Evolutionary conservation across 1,140 invertebrate genomes (phyloP).

Genomic region (Glossosoma conforme): DNA sequence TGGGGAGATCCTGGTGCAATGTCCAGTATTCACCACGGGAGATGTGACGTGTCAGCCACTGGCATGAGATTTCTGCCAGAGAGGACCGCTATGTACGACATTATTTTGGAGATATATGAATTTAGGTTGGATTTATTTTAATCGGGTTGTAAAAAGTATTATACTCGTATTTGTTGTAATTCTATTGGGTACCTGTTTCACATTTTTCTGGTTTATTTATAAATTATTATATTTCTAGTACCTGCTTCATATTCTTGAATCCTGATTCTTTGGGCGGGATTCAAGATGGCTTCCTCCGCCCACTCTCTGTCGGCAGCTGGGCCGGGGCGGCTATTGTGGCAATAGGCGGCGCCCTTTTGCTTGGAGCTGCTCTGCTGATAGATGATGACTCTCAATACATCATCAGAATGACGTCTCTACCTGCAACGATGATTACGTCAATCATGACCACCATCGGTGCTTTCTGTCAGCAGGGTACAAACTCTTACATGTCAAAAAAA

Average conservation of each 20-base stretch:
- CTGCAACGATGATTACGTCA: not conserved
- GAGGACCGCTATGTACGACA: not conserved
- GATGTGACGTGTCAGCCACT: slow-evolving; percentile 5
- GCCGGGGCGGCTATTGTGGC: not conserved
- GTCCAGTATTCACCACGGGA: not conserved
- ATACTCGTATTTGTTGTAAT: too few species aligned
- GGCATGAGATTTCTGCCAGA: not conserved
- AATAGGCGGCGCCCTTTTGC: not conserved
- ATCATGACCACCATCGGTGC: not conserved
- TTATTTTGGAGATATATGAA: slow-evolving; percentile 5
- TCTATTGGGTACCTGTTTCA: too few species aligned
- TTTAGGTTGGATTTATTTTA: too few species aligned
- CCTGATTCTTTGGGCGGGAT: not conserved
- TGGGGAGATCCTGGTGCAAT: not conserved
- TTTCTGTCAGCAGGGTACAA: slow-evolving; percentile 12
- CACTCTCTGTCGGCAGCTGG: not conserved
- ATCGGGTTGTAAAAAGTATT: too few species aligned
- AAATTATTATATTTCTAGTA: slow-evolving; percentile 5
- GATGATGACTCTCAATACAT: too few species aligned
- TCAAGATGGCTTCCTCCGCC: not conserved
- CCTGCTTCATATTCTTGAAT: slow-evolving; percentile 12
- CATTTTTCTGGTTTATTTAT: too few species aligned
- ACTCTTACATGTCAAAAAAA: too few species aligned
- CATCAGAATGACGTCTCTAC: not conserved
- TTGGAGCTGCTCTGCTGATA: not conserved